Evolutionary conservation across 1,140 invertebrate species (phyloP), one percentile per base, ranked within the genome.

Genomic region (Drosophila nikananu): DNA sequence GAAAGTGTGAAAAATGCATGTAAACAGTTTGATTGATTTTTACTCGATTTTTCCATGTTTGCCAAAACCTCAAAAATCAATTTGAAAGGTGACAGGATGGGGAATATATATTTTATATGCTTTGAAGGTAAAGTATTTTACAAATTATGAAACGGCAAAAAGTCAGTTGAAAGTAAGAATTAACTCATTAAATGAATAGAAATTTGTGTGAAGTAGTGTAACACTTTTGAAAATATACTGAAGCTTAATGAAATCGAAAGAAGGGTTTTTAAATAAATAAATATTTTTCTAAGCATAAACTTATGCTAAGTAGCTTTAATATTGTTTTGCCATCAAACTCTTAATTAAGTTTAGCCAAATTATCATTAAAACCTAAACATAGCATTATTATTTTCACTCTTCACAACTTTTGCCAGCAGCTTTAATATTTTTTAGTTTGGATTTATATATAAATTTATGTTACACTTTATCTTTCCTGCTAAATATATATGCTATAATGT

Each of bases 21-120:
- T 80, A 76, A 80, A 70, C 73, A 73, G 68, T 67, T 76, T 86
- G 83, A 82, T 79, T 86, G 83, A 80, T 83, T 83, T 80, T 75
- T 37, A 46, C 55, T 65, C 25, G 30, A 57, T 68, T 75, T 52
- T 74, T 46, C 17, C 12, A 42, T 10, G 41, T 42, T 55, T 49
- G 30, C 55, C 42, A 77, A 77, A 77, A 67, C 62, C 63, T 60
- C 49, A 77, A 73, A 51, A 59, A 58, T 55, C 37, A 37, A 44
- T 57, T 77, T 62, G 10, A 27, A 37, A 13, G 30, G 21, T 37
- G 41, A 63, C 21, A 37, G 41, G n/a, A 17, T 63, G 39, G 58
- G 58, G 30, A 64, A 27, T 58, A 4, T 21, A 4, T 21, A 25
- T 5, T 2, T 1, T n/a, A 13, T 21, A 15, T 27, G 27, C 6